Conservation (phyloP, 2,888 invertebrate species). For the Portevinia maculata region DNA sequence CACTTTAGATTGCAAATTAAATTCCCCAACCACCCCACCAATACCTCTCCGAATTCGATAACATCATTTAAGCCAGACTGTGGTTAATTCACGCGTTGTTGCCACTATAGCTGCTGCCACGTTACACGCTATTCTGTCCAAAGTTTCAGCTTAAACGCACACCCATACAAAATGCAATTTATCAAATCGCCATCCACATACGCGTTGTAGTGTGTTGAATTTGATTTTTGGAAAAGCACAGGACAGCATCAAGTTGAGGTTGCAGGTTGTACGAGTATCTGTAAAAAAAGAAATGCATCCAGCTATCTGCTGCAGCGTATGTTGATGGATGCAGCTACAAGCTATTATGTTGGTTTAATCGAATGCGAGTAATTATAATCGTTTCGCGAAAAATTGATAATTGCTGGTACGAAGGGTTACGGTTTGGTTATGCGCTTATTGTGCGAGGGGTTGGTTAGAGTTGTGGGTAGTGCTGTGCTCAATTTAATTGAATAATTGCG, state of each 20-base stretch:
- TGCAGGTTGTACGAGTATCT: constrained; percentile 26
- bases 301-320: constrained; percentile 1
- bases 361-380: constrained; percentile 73
- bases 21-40: constrained; percentile 4
- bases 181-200: too few species aligned
- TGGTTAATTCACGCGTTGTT: constrained; percentile 65
- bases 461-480: constrained; percentile 17
- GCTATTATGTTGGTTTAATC: constrained; percentile 71
- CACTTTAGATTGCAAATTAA: constrained; percentile 44
- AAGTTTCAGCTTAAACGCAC: constrained; percentile 4
- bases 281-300: constrained; percentile 13
- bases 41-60: constrained; percentile 35
- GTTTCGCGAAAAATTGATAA: constrained; percentile 69
- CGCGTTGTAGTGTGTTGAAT: constrained; percentile 42
- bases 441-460: constrained; percentile 9
- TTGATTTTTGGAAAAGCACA: constrained; percentile 17
- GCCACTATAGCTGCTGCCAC: constrained; percentile 9
- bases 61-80: constrained; percentile 66
- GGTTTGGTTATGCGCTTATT: constrained; percentile 4
- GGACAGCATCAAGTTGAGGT: constrained; percentile 32
- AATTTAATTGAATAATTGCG: constrained; percentile 73
- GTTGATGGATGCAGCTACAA: constrained; percentile 11
- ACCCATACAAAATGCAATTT: constrained; percentile 7
- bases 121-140: constrained; percentile 9
- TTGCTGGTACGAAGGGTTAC: constrained; percentile 47